A percentile compares a stretch with the other conserved stretches of the same genome.
These are phyloP conservation scores for Xenus cinereus DNA, from an alignment of 2,113 vertebrate genomes.

Conservation along the genomic window DNA sequence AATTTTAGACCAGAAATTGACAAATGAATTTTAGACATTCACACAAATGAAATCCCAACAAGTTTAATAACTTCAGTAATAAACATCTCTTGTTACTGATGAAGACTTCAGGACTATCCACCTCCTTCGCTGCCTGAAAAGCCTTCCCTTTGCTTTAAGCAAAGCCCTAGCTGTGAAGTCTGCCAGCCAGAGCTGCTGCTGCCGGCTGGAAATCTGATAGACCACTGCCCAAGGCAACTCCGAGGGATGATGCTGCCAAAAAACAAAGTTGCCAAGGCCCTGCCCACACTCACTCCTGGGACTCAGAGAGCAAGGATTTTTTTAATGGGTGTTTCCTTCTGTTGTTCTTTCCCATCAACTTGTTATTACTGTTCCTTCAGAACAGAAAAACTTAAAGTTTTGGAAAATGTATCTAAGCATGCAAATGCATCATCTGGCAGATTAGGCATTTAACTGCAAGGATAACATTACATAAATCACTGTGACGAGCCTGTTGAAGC, in stretches of 20 bases:
- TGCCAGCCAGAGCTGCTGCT: neutral
- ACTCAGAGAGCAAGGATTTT: neutral
- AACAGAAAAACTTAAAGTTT: slow-evolving; percentile 18
- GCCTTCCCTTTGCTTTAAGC: neutral
- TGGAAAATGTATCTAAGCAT: slow-evolving; percentile 19
- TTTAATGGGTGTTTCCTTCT: neutral
- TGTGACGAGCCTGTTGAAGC: neutral
- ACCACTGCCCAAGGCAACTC: neutral
- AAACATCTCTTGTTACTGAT: neutral
- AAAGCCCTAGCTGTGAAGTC: neutral
- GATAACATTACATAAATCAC: neutral
- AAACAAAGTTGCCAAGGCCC: neutral
- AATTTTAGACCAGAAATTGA: neutral
- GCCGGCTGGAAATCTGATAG: neutral
- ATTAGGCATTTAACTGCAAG: neutral
- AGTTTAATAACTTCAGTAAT: neutral
- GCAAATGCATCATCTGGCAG: slow-evolving; percentile 23
- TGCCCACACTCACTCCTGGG: neutral
- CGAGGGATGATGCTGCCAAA: neutral
- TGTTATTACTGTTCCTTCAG: neutral
- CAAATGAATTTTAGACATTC: too few species aligned
- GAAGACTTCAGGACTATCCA: neutral
- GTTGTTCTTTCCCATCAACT: slow-evolving; percentile 24
- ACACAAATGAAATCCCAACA: neutral
- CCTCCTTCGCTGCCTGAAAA: neutral